phyloP scores from a whole-genome alignment of 2,113 vertebrate species.

The Harpagus bidentatus region DNA sequence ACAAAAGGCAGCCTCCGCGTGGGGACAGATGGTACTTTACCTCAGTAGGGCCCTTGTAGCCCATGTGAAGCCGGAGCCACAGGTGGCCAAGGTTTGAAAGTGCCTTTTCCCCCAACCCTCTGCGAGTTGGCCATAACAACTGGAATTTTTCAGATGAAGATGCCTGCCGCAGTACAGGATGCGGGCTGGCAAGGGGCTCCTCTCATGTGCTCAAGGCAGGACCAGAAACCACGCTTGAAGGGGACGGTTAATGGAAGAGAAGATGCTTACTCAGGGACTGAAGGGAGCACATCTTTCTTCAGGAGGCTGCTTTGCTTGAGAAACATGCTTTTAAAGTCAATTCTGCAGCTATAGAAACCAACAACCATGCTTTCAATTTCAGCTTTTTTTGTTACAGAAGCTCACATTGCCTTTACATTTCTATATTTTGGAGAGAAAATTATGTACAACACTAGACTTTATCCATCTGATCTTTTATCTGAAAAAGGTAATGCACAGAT shows the following conservation, averaged over 20 bases:
- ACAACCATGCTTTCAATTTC: neutral
- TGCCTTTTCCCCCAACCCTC: neutral
- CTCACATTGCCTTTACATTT: neutral
- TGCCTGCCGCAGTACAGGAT: neutral
- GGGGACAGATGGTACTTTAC: neutral
- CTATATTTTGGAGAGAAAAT: neutral
- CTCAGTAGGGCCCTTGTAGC: slow-evolving; percentile 10
- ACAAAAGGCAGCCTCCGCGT: neutral
- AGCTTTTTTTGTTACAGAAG: neutral
- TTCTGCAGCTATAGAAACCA: neutral
- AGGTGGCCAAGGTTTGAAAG: neutral
- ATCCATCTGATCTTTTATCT: neutral
- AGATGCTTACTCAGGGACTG: neutral
- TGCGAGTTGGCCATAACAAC: neutral
- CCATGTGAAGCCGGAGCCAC: neutral
- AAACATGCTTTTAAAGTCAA: slow-evolving; percentile 18
- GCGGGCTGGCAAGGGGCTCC: neutral
- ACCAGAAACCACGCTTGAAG: neutral
- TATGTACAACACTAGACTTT: neutral
- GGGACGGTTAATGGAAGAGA: neutral
- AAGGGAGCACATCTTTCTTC: neutral
- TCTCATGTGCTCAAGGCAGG: neutral
- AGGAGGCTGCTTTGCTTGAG: neutral
- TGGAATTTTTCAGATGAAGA: neutral
- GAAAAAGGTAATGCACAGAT: neutral